These are phyloP conservation scores for Andrena bicolor DNA, from an alignment of 2,888 invertebrate genomes.

Conservation along the genomic window DNA sequence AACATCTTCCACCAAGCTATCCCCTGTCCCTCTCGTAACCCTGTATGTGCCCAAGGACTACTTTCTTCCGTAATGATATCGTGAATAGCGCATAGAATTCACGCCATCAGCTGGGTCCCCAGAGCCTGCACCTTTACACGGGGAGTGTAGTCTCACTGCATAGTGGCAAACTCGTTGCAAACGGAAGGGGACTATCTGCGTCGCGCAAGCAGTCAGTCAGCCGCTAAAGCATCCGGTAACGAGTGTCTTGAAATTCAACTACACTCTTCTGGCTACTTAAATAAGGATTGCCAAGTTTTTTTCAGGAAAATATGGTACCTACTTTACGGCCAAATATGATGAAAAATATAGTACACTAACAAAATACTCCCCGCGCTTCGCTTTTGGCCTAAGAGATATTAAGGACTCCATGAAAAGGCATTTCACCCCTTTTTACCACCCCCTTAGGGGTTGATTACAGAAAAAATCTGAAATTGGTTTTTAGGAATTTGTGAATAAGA, in stretches of 20 bases:
- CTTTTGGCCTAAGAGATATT: no score
- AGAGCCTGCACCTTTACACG: conserved; percentile 32
- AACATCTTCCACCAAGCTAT: conserved; percentile 26
- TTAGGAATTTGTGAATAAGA: no score
- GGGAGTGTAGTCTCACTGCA: conserved; percentile 40
- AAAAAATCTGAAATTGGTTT: no score
- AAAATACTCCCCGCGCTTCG: no score
- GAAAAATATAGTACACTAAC: no score
- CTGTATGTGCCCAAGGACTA: conserved; percentile 34
- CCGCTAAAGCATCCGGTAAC: no score
- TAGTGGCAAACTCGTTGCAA: conserved; percentile 5
- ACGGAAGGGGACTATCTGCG: not conserved
- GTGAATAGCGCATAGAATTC: conserved; percentile 55
- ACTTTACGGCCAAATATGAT: no score
- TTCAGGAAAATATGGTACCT: no score
- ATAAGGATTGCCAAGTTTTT: not conserved
- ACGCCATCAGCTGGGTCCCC: conserved; percentile 19
- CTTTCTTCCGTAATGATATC: conserved; percentile 58
- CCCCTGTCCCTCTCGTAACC: not conserved
- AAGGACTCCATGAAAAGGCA: no score
- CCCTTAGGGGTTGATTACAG: no score
- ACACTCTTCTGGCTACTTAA: not conserved
- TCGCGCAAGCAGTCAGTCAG: not conserved
- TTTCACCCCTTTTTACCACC: no score
- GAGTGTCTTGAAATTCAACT: conserved; percentile 1